A percentile compares a stretch with the other conserved stretches of the same genome.
Conservation (phyloP, 1,140 invertebrate species). For the Marisa cornuarietis region DNA sequence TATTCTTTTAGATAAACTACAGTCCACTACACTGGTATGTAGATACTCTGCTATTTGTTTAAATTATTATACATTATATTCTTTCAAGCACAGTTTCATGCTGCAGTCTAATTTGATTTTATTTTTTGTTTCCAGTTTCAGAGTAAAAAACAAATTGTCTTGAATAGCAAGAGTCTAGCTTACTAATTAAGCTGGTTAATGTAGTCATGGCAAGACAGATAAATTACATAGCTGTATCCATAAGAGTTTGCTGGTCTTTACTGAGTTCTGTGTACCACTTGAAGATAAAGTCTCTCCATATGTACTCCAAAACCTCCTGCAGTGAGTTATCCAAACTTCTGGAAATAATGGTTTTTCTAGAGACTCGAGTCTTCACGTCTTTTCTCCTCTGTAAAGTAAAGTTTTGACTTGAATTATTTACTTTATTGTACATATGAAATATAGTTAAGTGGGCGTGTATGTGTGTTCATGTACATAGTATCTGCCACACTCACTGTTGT, state of each 20-base stretch:
- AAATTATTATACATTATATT: not conserved
- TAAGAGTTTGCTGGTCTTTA: conserved; percentile 68
- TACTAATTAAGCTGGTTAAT: too few relatives aligned
- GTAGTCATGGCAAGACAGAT: too few relatives aligned
- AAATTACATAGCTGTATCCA: conserved; percentile 66
- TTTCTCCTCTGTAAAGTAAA: conserved; percentile 44
- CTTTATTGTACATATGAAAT: too few relatives aligned
- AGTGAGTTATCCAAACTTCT: conserved; percentile 83
- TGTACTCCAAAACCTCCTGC: conserved; percentile 83
- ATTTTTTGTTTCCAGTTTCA: not conserved
- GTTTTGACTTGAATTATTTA: not conserved
- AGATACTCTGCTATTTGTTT: too few relatives aligned
- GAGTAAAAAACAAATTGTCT: not conserved
- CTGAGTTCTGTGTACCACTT: conserved; percentile 78
- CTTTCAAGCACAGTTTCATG: not conserved
- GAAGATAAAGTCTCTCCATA: conserved; percentile 81
- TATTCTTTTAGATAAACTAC: not conserved
- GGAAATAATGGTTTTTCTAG: conserved; percentile 60
- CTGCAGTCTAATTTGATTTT: not conserved
- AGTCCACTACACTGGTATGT: not conserved
- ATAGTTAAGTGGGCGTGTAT: too few relatives aligned
- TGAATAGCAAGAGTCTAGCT: too few relatives aligned
- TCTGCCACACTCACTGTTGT: not conserved
- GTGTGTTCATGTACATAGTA: not conserved
- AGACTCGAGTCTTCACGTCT: conserved; percentile 30